phyloP scores from a whole-genome alignment of 2,797 vertebrate genomes.

The Myotis daubentonii region DNA sequence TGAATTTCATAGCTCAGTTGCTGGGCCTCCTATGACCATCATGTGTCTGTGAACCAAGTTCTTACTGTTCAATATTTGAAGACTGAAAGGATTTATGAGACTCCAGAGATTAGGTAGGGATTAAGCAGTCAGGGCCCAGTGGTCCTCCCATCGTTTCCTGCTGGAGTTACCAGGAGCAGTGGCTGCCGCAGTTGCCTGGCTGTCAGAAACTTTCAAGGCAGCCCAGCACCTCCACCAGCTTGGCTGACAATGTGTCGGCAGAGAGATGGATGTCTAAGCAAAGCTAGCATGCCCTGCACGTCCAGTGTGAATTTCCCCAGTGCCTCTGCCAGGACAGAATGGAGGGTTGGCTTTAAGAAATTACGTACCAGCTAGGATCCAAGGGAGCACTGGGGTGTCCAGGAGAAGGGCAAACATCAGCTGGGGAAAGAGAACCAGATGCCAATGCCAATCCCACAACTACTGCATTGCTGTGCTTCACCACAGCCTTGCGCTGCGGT shows the following conservation, averaged over 20 bases:
- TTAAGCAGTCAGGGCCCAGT: neutral
- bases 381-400: neutral
- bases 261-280: neutral
- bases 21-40: neutral
- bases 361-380: neutral
- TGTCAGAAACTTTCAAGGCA: slow-evolving; percentile 38
- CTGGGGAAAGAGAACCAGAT: neutral
- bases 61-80: slow-evolving; percentile 35
- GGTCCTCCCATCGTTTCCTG: slow-evolving; percentile 1
- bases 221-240: neutral
- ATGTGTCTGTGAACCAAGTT: neutral
- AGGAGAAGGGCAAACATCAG: neutral
- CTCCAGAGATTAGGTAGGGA: slow-evolving; percentile 31
- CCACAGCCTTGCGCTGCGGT: accelerated
- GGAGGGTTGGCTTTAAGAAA: neutral
- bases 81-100: slow-evolving; percentile 51
- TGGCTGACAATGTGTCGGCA: neutral
- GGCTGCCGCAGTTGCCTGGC: neutral
- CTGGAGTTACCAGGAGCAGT: neutral
- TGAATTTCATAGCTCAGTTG: neutral
- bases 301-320: neutral
- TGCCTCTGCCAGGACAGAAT: neutral
- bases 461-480: neutral
- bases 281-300: neutral
- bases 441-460: neutral